Evolutionary conservation across 1,140 invertebrate genomes (phyloP), one percentile per base, ranked within the genome.

Genomic region (Rhagoletis pomonella): DNA sequence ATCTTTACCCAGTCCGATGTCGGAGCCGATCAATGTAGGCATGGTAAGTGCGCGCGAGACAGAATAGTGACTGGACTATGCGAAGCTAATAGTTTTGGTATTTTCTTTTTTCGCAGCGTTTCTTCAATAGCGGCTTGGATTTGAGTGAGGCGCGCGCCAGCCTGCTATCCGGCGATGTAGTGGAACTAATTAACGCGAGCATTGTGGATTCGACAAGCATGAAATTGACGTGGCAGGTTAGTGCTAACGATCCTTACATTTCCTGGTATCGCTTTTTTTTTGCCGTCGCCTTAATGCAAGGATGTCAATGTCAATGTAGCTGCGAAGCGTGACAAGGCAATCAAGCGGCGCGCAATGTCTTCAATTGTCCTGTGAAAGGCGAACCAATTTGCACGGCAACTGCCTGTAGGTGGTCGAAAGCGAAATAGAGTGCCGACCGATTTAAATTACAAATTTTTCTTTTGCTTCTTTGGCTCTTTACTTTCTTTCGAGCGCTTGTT

Each of bases 191-290:
- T 81, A 96, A 97, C 93, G 96, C 97, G 14, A 96, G 97, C 86
- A 95, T 97, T 5, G 94, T 97, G 50, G 96, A 96, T 89, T 96
- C 97, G 1, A 97, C 96, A 58, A 96, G 96, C 58, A 96, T 98
- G 89, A 96, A 97, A 92, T 94, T 98, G 60, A 95, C 95, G 88
- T 99, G 98, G 98, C 96, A 97, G 95, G 96, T 96, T 91, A 91
- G 92, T 90, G 42, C 42, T 64, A 14, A 6, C 44, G n/a, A 77
- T 29, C 59, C 4, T 42, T 87, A 19, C 4, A 6, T 85, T 47
- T 67, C 64, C 12, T 67, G 5, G 29, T 29, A 29, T 29, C 10
- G 12, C 19, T 67, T 59, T 19, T 14, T 39, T 17, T 55, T 9
- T 17, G n/a, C 47, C 14, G 1, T 2, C 1, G 44, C 2, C 64